phyloP scores from a whole-genome alignment of 2,888 invertebrate species.

The Troilus luridus region DNA sequence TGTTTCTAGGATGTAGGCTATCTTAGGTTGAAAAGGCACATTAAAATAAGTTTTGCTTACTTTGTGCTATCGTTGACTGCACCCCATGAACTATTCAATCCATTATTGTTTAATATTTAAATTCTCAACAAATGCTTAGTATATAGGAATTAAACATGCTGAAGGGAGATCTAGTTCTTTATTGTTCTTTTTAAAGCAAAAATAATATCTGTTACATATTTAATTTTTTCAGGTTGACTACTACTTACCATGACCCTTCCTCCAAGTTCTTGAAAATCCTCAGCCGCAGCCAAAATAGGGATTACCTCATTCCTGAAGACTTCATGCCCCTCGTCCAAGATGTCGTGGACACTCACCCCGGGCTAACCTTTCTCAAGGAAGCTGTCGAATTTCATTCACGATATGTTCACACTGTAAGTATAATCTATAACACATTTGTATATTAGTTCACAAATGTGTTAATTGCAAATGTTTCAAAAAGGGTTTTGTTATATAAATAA shows the following conservation, averaged over 20 bases:
- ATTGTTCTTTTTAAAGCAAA: background rate
- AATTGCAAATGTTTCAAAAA: too few relatives aligned
- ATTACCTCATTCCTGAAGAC: slow-evolving; percentile 86
- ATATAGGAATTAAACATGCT: too few relatives aligned
- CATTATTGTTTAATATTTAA: too few relatives aligned
- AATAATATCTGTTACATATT: background rate
- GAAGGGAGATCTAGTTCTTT: background rate
- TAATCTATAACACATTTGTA: too few relatives aligned
- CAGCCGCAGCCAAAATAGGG: slow-evolving; percentile 78
- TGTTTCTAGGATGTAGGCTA: too few relatives aligned
- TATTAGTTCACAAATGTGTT: too few relatives aligned
- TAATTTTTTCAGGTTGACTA: slow-evolving; percentile 77
- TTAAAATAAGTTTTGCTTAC: too few relatives aligned
- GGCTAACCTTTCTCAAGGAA: slow-evolving; percentile 95
- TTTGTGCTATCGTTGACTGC: too few relatives aligned
- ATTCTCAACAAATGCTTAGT: too few relatives aligned
- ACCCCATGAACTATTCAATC: too few relatives aligned
- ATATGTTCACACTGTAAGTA: slow-evolving; percentile 93
- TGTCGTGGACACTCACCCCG: slow-evolving; percentile 98
- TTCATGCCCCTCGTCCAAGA: slow-evolving; percentile 95
- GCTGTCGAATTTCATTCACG: slow-evolving; percentile 99
- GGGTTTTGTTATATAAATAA: too few relatives aligned
- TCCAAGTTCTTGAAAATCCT: slow-evolving; percentile 90
- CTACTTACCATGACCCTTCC: slow-evolving; percentile 88
- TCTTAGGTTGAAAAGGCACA: too few relatives aligned